These are phyloP conservation scores for Mus spretus DNA, from an alignment of 2,797 vertebrate species.

Conservation along the genomic window DNA sequence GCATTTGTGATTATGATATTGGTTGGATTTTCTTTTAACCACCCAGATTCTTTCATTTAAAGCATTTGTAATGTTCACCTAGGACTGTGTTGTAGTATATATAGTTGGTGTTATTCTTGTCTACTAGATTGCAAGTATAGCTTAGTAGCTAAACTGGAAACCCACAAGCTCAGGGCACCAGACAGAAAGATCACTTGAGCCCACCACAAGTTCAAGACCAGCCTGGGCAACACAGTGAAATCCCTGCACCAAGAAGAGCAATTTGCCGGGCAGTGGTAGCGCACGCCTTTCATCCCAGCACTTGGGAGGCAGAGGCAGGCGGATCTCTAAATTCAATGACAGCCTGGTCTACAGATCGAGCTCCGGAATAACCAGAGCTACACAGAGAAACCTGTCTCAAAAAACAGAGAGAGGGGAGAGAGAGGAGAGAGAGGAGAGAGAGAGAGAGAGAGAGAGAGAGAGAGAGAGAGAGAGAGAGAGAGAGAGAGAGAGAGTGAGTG, in stretches of 20 bases:
- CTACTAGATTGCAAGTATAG: neutral
- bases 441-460: too few species aligned
- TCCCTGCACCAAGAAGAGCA: neutral
- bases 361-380: neutral
- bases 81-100: neutral
- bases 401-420: too few species aligned
- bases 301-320: neutral
- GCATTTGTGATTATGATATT: neutral
- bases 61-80: neutral
- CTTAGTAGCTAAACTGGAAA: neutral
- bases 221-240: neutral
- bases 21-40: neutral
- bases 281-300: neutral
- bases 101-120: neutral
- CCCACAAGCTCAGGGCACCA: neutral
- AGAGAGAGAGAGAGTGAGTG: too few species aligned
- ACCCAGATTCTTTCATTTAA: neutral
- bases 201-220: neutral
- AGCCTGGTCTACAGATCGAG: neutral
- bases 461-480: too few species aligned
- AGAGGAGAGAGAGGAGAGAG: too few species aligned
- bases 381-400: neutral
- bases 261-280: neutral
- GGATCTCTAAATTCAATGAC: neutral
- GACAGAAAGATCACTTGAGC: neutral